Evolutionary conservation across 1,140 invertebrate species (phyloP), one percentile per base, ranked within the genome.

Genomic region (Diorhabda elongata): DNA sequence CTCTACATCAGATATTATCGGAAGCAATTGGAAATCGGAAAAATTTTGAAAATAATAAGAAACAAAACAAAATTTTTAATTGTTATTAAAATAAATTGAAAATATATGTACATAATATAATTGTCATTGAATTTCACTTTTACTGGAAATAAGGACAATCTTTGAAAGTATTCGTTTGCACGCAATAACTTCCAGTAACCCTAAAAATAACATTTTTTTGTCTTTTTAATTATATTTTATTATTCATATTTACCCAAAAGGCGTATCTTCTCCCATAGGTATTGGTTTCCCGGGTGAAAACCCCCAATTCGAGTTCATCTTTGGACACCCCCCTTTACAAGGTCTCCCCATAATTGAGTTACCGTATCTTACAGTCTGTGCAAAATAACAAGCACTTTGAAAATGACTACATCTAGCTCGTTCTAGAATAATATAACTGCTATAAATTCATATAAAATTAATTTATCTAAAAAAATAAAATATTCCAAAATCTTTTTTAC

Each of bases 361-460:
- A 56, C 79, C 77, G 64, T 83, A 80, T 52, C 84, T 79, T 0
- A 88, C 83, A 11, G 86, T 85, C 9, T 85, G 84, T 2, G 88
- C 87, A 74, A 87, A 85, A 76, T 86, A 89, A 67, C 88, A 90
- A 11, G 87, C 87, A 66, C 87, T 88, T 81, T 88, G 84, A 74
- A 89, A 89, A 74, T 90, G 88, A 64, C 87, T 88, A 72, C 88
- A 90, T 3, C 88, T 82, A 5, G 84, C 82, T 59, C 84, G 79
- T 71, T 84, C 87, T 89, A 73, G 42, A 76, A 76, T 69, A 52
- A 26, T 26, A 26, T 26, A 26, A 26, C 26, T 26, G 26, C 0
- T 26, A 26, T 26, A 26, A 26, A 26, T 26, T 26, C 26, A 26
- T 26, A 26, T 26, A 26, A 26, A 26, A 26, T 26, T 26, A 26